Evolutionary conservation across 2,888 invertebrate species (phyloP), one percentile per base, ranked within the genome.

Genomic region (Megastigmus dorsalis): DNA sequence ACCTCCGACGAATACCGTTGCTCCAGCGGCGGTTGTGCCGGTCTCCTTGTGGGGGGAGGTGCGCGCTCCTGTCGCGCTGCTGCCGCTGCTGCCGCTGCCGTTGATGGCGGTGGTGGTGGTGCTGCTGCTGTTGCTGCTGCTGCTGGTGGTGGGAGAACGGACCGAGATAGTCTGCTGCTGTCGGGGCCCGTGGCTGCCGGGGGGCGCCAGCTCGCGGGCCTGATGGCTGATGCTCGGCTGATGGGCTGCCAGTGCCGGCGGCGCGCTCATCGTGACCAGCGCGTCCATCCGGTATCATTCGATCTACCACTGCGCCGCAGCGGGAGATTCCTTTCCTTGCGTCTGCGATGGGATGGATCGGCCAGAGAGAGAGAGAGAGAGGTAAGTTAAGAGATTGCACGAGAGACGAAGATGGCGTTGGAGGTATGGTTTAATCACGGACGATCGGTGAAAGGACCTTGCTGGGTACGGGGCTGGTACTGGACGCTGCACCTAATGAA

Each of bases 1-100:
- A 50, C 83, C 79, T 84, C 23, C 86, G 77, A 86, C 84, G 80
- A 88, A 89, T 89, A 90, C 89, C 90, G 90, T 89, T 90, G 89
- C 86, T 83, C 84, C 85, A 78, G 80, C 81, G 55, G 20, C 36
- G 1, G 36, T 13, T 20, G 59, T 65, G 18, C 50, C 28, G n/a
- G 36, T 23, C 6, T 28, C 45, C 45, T 33, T 23, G 41, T 55
- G 67, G 43, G 57, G 57, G 30, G 65, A 57, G 26, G 3, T 7
- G 1, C 52, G 18, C 4, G 26, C 38, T 50, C 30, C 20, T 20
- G 57, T 20, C 28, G 33, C 50, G 26, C 10, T 41, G n/a, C n/a
- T 36, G 15, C n/a, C 18, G 15, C 48, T n/a, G 36, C 15, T 54
- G 26, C 33, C 13, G 18, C 15, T 20, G 26, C 13, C 3, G 26